These are phyloP conservation scores for Hydraecia micacea DNA, from an alignment of 2,888 invertebrate species.

Conservation along the genomic window DNA sequence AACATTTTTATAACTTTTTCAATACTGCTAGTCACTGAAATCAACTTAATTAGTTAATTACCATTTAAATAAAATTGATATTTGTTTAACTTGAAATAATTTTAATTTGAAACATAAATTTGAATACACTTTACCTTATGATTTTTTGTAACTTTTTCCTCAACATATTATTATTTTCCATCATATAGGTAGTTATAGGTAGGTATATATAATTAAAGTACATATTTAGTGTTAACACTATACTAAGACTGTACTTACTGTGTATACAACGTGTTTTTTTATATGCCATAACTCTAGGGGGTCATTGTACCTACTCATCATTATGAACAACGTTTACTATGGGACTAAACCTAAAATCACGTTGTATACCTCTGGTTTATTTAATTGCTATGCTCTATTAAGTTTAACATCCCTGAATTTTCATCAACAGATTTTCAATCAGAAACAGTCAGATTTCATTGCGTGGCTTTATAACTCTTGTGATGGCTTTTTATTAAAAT, in stretches of 20 bases:
- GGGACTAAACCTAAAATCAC: too few species aligned
- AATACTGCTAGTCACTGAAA: too few species aligned
- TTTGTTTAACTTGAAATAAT: too few species aligned
- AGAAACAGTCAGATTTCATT: constrained; percentile 3
- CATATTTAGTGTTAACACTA: background rate
- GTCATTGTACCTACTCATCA: too few species aligned
- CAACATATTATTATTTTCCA: background rate
- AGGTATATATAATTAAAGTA: background rate
- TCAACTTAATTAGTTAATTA: too few species aligned
- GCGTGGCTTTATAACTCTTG: background rate
- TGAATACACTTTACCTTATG: background rate
- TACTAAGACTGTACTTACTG: too few species aligned
- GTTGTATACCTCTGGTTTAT: background rate
- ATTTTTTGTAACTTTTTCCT: background rate
- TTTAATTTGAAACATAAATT: too few species aligned
- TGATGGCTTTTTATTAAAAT: background rate
- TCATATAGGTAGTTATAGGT: background rate
- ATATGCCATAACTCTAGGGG: too few species aligned
- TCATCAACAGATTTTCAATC: constrained; percentile 12
- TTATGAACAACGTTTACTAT: too few species aligned
- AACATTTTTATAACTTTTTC: too few species aligned
- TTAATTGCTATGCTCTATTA: constrained; percentile 3
- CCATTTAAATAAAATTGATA: too few species aligned
- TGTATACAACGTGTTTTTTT: too few species aligned
- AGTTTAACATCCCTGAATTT: constrained; percentile 11